Evolutionary conservation across 2,113 vertebrate genomes (phyloP).

Genomic region (Pterocles orientalis): DNA sequence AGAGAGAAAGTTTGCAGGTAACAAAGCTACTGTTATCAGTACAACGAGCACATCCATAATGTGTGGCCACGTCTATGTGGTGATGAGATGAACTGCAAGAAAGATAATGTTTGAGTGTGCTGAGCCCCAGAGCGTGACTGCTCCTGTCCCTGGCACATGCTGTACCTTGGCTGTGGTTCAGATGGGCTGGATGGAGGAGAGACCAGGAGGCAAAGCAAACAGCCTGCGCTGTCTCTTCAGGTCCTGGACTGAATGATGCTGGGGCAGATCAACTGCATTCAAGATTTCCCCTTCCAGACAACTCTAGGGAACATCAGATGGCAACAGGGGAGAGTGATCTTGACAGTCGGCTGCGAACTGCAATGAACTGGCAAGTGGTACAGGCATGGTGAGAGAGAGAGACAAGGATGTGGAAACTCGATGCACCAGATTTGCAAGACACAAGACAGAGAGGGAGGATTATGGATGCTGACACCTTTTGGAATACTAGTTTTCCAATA

Average conservation of each 20-base stretch:
- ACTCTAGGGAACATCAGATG: neutral
- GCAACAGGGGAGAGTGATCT: neutral
- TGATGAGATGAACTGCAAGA: neutral
- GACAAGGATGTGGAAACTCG: neutral
- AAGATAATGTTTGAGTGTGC: neutral
- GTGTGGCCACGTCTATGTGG: neutral
- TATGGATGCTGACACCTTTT: neutral
- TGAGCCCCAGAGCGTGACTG: fast-evolving
- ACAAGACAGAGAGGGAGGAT: neutral
- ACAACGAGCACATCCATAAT: neutral
- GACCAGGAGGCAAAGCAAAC: neutral
- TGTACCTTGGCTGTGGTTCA: neutral
- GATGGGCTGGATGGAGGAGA: neutral
- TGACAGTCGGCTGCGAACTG: neutral
- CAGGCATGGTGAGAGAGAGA: neutral
- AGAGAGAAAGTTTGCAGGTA: neutral
- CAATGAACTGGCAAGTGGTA: neutral
- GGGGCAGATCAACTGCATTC: neutral
- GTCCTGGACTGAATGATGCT: neutral
- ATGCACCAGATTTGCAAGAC: neutral
- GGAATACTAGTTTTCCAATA: neutral
- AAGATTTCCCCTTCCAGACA: neutral
- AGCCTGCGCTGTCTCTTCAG: neutral
- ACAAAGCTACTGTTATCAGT: neutral
- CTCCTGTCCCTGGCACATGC: neutral